Conservation (phyloP, 2,113 vertebrate species). For the Calyptomena viridis region DNA sequence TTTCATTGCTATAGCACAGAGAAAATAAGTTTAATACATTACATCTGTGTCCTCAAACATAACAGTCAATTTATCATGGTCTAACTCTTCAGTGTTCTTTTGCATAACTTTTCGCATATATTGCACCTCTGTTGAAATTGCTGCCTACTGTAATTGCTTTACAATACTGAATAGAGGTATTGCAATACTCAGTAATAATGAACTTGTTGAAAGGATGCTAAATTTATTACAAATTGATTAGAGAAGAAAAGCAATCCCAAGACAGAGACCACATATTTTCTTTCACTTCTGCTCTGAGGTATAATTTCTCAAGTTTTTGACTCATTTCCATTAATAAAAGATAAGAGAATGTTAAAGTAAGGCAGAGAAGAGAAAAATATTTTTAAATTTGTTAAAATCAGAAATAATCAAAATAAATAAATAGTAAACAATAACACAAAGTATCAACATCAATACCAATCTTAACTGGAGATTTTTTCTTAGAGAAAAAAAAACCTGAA, state of each 20-base stretch:
- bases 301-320: background rate
- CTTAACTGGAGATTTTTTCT: background rate
- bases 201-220: background rate
- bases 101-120: background rate
- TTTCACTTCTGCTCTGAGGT: background rate
- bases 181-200: background rate
- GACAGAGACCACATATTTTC: background rate
- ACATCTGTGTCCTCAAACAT: background rate
- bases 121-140: background rate
- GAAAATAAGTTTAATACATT: background rate
- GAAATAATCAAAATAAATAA: background rate
- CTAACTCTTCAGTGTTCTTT: background rate
- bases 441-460: background rate
- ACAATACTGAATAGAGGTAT: background rate
- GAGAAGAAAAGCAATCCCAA: background rate
- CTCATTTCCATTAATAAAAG: background rate
- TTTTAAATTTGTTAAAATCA: background rate
- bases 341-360: background rate
- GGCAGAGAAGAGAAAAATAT: background rate
- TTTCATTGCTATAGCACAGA: background rate
- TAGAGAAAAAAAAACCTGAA: background rate
- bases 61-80: background rate
- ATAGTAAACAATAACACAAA: background rate
- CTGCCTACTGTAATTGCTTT: background rate
- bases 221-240: background rate